These are phyloP conservation scores for Scaptomyza cyrtandrae DNA, from an alignment of 2,888 invertebrate genomes.

Conservation along the genomic window DNA sequence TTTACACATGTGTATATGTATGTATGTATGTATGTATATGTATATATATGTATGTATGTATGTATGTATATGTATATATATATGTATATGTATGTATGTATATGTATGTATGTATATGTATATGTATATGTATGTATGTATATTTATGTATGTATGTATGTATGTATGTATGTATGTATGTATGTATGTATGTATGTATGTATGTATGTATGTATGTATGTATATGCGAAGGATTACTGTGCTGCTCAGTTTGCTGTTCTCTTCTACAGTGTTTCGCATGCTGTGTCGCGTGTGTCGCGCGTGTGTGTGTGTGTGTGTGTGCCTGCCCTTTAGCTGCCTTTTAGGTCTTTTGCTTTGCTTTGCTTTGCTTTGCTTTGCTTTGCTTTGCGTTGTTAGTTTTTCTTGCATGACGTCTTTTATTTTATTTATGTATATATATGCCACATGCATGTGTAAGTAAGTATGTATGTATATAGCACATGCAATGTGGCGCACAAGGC, in stretches of 20 bases:
- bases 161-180: too few relatives aligned
- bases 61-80: too few relatives aligned
- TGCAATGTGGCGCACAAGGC: constrained; percentile 55
- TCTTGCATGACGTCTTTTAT: constrained; percentile 38
- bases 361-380: constrained; percentile 6
- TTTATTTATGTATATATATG: constrained; percentile 55
- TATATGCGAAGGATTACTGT: background rate
- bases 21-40: too few relatives aligned
- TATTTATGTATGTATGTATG: too few relatives aligned
- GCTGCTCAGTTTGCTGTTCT: background rate
- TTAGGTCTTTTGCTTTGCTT: constrained; percentile 8
- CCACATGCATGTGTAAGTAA: constrained; percentile 19
- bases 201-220: background rate
- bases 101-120: background rate
- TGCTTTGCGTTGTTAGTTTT: constrained; percentile 30
- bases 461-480: constrained; percentile 22
- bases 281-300: background rate
- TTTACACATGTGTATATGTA: too few relatives aligned
- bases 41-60: too few relatives aligned
- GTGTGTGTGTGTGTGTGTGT: constrained; percentile 12
- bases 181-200: too few relatives aligned
- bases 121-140: background rate
- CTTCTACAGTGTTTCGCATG: constrained; percentile 18
- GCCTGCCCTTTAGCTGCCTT: constrained; percentile 35
- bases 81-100: background rate